phyloP scores from a whole-genome alignment of 2,888 invertebrate genomes.

The Diaprepes abbreviatus region DNA sequence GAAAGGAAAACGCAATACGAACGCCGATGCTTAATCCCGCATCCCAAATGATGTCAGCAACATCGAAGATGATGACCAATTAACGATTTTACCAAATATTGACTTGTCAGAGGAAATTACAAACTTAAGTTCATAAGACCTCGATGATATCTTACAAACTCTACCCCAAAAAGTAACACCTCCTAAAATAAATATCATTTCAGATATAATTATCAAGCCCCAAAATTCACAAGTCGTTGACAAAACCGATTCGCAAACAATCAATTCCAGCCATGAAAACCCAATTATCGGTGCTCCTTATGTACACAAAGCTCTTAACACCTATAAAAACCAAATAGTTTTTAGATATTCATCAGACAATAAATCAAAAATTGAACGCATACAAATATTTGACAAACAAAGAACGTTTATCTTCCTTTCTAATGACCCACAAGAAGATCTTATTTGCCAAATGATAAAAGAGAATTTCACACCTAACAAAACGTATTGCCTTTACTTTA shows the following conservation, averaged over 20 bases:
- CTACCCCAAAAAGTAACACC: background rate
- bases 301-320: background rate
- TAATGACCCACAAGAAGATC: slow-evolving; percentile 20
- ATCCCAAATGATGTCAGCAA: background rate
- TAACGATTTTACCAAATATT: background rate
- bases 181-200: background rate
- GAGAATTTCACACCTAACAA: slow-evolving; percentile 8
- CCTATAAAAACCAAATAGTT: background rate
- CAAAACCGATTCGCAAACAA: background rate
- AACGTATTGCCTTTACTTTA: slow-evolving; percentile 18
- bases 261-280: background rate
- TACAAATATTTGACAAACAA: background rate
- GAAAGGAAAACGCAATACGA: slow-evolving; percentile 22
- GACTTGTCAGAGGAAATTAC: background rate
- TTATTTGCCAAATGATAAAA: slow-evolving; percentile 16
- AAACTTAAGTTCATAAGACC: background rate
- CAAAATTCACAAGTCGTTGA: no score
- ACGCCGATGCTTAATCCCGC: slow-evolving; percentile 13
- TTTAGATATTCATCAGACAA: background rate
- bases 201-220: background rate
- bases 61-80: background rate
- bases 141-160: background rate
- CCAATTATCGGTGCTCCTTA: background rate
- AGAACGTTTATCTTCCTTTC: background rate
- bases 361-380: background rate